A percentile compares a stretch with the other conserved stretches of the same genome.
phyloP scores from a whole-genome alignment of 2,888 invertebrate species.

The Halocaridina rubra region DNA sequence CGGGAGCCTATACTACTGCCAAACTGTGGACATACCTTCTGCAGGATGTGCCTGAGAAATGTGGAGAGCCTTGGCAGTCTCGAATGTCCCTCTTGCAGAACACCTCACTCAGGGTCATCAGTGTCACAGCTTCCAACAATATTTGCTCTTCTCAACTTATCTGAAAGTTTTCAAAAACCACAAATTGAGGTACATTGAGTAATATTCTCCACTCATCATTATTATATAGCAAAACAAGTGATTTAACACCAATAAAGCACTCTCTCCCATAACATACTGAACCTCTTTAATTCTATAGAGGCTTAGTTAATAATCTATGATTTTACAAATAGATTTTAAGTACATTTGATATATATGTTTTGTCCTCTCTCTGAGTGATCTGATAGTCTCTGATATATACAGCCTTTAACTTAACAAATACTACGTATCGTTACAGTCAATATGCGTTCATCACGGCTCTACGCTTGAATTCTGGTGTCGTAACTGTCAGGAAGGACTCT shows the following conservation, averaged over 20 bases:
- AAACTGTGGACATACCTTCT: slow-evolving; percentile 52
- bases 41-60: slow-evolving; percentile 33
- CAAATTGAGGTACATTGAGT: background rate
- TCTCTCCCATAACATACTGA: too few relatives aligned
- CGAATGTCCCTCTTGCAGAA: slow-evolving; percentile 44
- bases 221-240: too few relatives aligned
- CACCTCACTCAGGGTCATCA: background rate
- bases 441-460: background rate
- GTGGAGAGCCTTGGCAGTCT: slow-evolving; percentile 20
- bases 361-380: too few relatives aligned
- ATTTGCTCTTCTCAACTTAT: background rate
- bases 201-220: background rate
- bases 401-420: too few relatives aligned
- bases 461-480: background rate
- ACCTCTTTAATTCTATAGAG: too few relatives aligned
- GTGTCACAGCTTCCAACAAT: background rate
- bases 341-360: too few relatives aligned
- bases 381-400: too few relatives aligned
- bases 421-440: too few relatives aligned
- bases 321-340: too few relatives aligned
- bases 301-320: too few relatives aligned
- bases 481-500: background rate
- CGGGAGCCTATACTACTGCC: slow-evolving; percentile 49
- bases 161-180: background rate
- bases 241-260: too few relatives aligned